phyloP scores from a whole-genome alignment of 37 sponge, comb jelly and placozoan species.

The Dysidea cf. avara region DNA sequence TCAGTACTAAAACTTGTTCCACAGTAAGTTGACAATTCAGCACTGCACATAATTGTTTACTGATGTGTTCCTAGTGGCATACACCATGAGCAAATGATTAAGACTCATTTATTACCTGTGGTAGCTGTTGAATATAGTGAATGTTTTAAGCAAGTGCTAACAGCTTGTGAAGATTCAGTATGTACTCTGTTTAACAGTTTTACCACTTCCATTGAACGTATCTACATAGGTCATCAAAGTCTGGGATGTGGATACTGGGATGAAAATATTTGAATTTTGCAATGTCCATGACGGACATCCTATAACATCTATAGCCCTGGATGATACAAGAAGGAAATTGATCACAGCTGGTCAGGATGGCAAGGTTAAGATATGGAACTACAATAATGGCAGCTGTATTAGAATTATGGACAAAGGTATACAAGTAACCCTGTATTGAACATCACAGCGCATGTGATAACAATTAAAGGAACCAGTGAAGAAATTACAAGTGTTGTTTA shows the following conservation, averaged over 20 bases:
- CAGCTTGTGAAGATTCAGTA: conserved; percentile 74
- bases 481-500: conserved; percentile 34
- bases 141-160: conserved; percentile 77
- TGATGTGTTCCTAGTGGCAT: neutral
- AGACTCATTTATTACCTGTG: conserved; percentile 42
- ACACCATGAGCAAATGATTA: conserved; percentile 3
- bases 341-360: conserved; percentile 82
- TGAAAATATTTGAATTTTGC: conserved; percentile 67
- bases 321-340: conserved; percentile 63
- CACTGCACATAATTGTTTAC: no score
- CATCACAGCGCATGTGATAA: neutral
- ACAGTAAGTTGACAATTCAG: neutral
- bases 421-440: neutral
- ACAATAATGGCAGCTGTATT: conserved; percentile 90
- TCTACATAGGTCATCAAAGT: conserved; percentile 87
- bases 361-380: conserved; percentile 86
- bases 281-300: conserved; percentile 58
- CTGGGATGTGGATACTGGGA: conserved; percentile 84
- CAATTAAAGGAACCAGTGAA: conserved; percentile 2
- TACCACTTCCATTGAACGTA: no score
- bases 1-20: neutral
- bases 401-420: conserved; percentile 77
- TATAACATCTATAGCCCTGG: conserved; percentile 60
- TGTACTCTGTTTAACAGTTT: conserved; percentile 13
- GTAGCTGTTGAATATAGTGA: conserved; percentile 60